Evolutionary conservation across 2,113 vertebrate genomes (phyloP).

Genomic region (Osmerus eperlanus): DNA sequence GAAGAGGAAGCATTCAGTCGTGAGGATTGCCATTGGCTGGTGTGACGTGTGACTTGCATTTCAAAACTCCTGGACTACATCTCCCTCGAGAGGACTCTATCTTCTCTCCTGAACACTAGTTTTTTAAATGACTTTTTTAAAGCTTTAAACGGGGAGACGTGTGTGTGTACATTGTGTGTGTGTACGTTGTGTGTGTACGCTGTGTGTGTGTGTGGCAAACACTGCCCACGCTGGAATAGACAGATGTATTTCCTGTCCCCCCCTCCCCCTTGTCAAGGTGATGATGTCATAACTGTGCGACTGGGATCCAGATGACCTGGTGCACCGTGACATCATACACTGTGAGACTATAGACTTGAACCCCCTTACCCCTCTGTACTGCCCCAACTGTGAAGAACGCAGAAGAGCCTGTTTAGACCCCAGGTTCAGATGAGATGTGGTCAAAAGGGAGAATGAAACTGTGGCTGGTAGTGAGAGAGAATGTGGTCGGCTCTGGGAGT

Average conservation of each 20-base stretch:
- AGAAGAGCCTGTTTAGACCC: not conserved
- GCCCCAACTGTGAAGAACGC: not conserved
- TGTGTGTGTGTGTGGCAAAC: not conserved
- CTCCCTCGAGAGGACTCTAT: slow-evolving; percentile 34
- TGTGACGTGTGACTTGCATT: slow-evolving; percentile 23
- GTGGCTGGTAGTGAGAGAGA: not conserved
- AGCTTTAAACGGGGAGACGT: slow-evolving; percentile 59
- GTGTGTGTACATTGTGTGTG: slow-evolving; percentile 22
- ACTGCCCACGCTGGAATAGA: not conserved
- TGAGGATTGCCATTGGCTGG: too few species aligned
- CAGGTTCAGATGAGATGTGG: not conserved
- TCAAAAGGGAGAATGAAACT: too few species aligned
- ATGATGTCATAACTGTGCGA: too few species aligned
- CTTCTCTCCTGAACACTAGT: slow-evolving; percentile 49
- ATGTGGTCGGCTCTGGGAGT: not conserved
- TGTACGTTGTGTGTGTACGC: not conserved
- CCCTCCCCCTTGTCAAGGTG: not conserved
- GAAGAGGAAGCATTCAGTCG: not conserved
- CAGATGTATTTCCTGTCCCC: not conserved
- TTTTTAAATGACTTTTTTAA: slow-evolving; percentile 59
- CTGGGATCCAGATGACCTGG: too few species aligned
- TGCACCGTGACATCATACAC: too few species aligned
- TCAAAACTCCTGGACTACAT: slow-evolving; percentile 46
- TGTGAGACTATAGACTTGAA: too few species aligned
- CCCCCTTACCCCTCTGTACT: not conserved